phyloP scores from a whole-genome alignment of 2,797 vertebrate species.

The Hippoglossus hippoglossus region DNA sequence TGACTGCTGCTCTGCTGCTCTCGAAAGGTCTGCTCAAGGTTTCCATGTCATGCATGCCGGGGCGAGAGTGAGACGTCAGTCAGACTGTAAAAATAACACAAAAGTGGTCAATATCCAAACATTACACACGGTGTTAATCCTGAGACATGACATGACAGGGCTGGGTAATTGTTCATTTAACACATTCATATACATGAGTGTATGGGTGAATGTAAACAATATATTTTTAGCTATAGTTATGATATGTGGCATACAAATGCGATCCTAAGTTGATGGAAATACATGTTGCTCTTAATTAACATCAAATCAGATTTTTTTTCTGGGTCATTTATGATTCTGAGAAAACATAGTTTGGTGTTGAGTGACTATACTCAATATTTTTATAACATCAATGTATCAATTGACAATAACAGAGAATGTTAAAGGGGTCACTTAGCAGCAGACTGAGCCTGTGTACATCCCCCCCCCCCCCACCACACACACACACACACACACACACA shows the following conservation, averaged over 20 bases:
- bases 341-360: background rate
- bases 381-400: background rate
- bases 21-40: conserved; percentile 45
- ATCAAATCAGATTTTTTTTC: background rate
- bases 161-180: conserved; percentile 20
- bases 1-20: conserved; percentile 32
- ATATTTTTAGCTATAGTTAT: background rate
- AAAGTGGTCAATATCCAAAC: conserved; percentile 22
- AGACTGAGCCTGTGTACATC: too few species aligned
- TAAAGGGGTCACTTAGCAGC: too few species aligned
- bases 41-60: conserved; percentile 35
- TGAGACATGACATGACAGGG: conserved; percentile 34
- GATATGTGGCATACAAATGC: background rate
- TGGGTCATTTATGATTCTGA: background rate
- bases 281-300: background rate
- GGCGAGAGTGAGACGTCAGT: conserved; percentile 44
- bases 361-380: background rate
- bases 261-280: background rate
- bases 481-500: too few species aligned
- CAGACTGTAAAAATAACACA: conserved; percentile 35
- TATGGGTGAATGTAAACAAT: background rate
- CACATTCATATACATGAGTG: background rate
- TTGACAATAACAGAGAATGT: background rate
- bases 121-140: background rate
- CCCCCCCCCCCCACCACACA: too few species aligned